Conservation (phyloP, 2,113 vertebrate species). For the Scopus umbretta region DNA sequence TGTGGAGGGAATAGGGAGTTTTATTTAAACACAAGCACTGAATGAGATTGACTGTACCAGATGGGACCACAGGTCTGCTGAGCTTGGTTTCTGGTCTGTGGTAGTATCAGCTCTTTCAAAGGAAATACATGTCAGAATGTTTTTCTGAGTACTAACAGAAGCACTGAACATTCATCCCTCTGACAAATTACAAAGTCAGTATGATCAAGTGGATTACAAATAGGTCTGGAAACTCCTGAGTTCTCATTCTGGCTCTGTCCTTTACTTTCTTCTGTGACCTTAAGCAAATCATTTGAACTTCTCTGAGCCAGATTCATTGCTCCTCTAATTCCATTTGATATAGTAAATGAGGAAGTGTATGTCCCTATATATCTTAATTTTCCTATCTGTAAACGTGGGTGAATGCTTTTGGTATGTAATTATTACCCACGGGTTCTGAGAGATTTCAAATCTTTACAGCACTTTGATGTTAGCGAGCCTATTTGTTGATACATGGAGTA, state of each 20-base stretch:
- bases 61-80: neutral
- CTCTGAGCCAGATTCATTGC: constrained; percentile 3
- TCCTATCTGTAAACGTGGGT: constrained; percentile 10
- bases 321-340: constrained; percentile 17
- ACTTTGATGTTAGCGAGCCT: constrained; percentile 26
- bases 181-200: neutral
- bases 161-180: neutral
- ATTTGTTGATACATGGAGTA: constrained; percentile 20
- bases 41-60: no score
- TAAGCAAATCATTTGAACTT: constrained; percentile 20
- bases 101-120: neutral
- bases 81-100: neutral
- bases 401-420: constrained; percentile 14
- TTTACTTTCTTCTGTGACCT: constrained; percentile 31
- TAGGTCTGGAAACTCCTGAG: neutral
- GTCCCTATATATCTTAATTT: constrained; percentile 37
- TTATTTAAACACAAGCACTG: neutral
- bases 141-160: neutral
- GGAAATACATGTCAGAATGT: neutral
- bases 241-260: neutral
- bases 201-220: constrained; percentile 8
- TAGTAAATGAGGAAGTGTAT: constrained; percentile 17
- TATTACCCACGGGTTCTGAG: constrained; percentile 29
- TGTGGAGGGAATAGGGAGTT: neutral
- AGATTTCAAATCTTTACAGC: neutral